Percentiles rank a stretch among this genome's conserved stretches.
phyloP scores from a whole-genome alignment of 2,797 vertebrate genomes.

The Lerista edwardsae region DNA sequence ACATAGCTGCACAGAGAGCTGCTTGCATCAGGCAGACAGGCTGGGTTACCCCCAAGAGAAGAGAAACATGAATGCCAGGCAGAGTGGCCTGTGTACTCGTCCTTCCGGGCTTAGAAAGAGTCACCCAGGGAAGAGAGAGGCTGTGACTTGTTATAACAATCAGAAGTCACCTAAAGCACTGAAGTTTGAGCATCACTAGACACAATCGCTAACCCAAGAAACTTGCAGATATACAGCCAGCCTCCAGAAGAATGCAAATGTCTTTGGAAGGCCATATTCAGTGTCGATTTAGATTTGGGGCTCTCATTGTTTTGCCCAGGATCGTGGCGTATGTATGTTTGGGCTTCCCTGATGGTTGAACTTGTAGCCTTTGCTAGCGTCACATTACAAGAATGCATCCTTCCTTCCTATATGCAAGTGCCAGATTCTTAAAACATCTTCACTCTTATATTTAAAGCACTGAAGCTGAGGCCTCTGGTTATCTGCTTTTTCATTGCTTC shows the following conservation, averaged over 20 bases:
- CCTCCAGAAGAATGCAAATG: not conserved
- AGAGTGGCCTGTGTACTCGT: conserved; percentile 41
- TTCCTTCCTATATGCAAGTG: not conserved
- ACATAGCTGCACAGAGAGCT: conserved; percentile 75
- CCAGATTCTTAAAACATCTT: not conserved
- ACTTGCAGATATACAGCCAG: not conserved
- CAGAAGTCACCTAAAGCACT: not conserved
- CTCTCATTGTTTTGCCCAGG: not conserved
- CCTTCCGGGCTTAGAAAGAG: conserved; percentile 46
- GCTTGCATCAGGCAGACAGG: conserved; percentile 68
- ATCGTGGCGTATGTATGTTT: not conserved
- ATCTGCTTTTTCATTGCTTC: not conserved
- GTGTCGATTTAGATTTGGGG: conserved; percentile 7
- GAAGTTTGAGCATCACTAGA: conserved; percentile 38
- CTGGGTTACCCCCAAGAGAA: conserved; percentile 56
- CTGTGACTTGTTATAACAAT: conserved; percentile 50
- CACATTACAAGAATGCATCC: not conserved
- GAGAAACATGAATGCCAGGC: conserved; percentile 46
- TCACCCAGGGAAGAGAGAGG: conserved; percentile 14
- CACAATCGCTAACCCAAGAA: not conserved
- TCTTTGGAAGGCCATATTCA: not conserved
- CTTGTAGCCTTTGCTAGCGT: not conserved
- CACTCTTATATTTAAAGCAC: not conserved
- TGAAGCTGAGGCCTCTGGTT: not conserved
- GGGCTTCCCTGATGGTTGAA: accelerated